Conservation (phyloP, 2,113 vertebrate genomes). For the Blennius ocellaris region DNA sequence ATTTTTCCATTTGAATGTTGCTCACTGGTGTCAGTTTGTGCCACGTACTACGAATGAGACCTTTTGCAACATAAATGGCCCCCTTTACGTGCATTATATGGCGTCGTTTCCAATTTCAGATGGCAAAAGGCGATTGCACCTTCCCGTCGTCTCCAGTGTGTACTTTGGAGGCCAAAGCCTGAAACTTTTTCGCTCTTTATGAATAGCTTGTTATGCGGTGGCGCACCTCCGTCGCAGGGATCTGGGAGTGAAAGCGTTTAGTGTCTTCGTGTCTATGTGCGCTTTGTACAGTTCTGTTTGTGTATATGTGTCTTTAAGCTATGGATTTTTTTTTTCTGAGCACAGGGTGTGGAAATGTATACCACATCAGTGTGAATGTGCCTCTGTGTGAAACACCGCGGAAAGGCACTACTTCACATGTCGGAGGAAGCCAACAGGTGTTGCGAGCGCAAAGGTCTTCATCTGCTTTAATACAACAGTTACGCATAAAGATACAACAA, state of each 20-base stretch:
- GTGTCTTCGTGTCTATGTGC: conserved; percentile 74
- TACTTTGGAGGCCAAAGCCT: conserved; percentile 74
- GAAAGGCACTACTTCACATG: not conserved
- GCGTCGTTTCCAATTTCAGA: conserved; percentile 66
- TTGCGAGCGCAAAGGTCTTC: not conserved
- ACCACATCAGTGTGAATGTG: conserved; percentile 57
- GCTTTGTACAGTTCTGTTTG: conserved; percentile 76
- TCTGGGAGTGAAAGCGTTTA: conserved; percentile 72
- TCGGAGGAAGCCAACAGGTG: not conserved
- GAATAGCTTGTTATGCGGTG: conserved; percentile 79
- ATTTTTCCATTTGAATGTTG: not conserved
- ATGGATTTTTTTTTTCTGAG: conserved; percentile 48
- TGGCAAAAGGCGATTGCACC: conserved; percentile 62
- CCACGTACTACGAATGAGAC: not conserved
- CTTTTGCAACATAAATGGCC: conserved; percentile 28
- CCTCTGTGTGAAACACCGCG: conserved; percentile 53
- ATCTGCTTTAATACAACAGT: not conserved
- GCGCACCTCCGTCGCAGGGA: conserved; percentile 37
- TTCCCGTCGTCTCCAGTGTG: conserved; percentile 68
- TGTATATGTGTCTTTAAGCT: conserved; percentile 51
- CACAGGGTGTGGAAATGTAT: conserved; percentile 59
- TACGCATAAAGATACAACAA: too few species aligned
- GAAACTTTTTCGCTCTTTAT: conserved; percentile 72
- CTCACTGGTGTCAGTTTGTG: conserved; percentile 3
- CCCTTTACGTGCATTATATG: conserved; percentile 51